Conservation (phyloP, 2,888 invertebrate species). For the Ernsta delagoae region DNA sequence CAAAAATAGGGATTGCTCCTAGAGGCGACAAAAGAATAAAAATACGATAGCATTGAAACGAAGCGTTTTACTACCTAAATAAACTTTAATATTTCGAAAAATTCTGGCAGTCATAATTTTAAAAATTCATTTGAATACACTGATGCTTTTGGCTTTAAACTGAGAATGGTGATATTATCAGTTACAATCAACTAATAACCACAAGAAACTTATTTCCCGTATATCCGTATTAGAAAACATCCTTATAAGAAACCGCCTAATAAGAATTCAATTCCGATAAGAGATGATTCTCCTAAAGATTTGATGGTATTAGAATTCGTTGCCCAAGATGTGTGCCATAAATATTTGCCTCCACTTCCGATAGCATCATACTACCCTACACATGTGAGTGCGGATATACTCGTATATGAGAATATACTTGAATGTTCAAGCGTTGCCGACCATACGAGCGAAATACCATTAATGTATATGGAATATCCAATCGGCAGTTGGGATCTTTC, state of each 20-base stretch:
- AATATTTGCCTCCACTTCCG: slow-evolving; percentile 45
- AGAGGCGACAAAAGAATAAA: background rate
- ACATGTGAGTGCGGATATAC: slow-evolving; percentile 3
- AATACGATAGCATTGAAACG: background rate
- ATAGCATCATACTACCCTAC: slow-evolving; percentile 41
- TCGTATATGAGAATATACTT: no score
- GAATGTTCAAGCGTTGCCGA: slow-evolving; percentile 41
- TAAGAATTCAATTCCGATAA: slow-evolving; percentile 6
- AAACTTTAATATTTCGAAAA: no score
- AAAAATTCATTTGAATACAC: no score
- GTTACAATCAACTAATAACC: no score
- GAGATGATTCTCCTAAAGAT: background rate
- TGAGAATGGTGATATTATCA: no score
- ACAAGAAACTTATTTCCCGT: background rate
- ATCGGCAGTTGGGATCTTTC: slow-evolving; percentile 46
- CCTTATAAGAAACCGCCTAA: background rate
- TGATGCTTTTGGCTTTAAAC: no score
- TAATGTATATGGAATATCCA: slow-evolving; percentile 46
- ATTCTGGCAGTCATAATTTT: no score
- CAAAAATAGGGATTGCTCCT: background rate
- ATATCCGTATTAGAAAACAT: background rate
- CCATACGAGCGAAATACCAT: slow-evolving; percentile 44
- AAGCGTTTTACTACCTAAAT: no score
- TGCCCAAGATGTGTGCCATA: slow-evolving; percentile 37
- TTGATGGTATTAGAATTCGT: slow-evolving; percentile 17